Evolutionary conservation across 2,888 invertebrate genomes (phyloP).

Genomic region (Cancer borealis): DNA sequence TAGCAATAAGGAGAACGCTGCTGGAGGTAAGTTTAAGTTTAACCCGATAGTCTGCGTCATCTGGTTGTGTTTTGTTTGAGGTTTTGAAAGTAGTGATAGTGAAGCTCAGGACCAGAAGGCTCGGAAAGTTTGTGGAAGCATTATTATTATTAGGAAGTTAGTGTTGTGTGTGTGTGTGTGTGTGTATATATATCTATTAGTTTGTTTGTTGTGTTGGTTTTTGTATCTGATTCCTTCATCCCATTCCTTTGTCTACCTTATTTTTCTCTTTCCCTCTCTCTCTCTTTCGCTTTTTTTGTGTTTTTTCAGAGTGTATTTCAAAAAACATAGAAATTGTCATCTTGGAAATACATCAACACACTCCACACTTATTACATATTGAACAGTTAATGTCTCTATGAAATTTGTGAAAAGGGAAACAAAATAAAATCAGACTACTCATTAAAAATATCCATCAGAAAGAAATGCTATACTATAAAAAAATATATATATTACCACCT

Average conservation of each 20-base stretch:
- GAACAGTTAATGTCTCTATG: no score
- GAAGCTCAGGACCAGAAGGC: background rate
- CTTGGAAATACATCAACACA: no score
- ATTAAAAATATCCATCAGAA: no score
- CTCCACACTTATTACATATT: no score
- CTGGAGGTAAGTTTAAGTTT: background rate
- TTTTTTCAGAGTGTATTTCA: no score
- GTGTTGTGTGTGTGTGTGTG: no score
- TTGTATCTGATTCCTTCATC: background rate
- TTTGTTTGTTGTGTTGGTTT: background rate
- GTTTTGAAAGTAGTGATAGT: background rate
- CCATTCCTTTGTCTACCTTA: background rate
- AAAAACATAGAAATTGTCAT: no score
- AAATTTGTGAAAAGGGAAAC: no score
- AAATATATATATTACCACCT: no score
- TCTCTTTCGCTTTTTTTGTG: background rate
- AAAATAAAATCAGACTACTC: no score
- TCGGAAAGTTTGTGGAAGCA: background rate
- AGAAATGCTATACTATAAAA: no score
- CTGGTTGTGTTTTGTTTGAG: background rate
- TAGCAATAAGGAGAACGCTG: slow-evolving; percentile 18
- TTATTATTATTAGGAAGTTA: background rate
- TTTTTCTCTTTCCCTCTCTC: background rate
- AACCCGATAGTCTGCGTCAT: no score
- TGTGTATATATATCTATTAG: background rate